These are phyloP conservation scores for Morus bassanus DNA, from an alignment of 2,797 vertebrate species.

Conservation along the genomic window DNA sequence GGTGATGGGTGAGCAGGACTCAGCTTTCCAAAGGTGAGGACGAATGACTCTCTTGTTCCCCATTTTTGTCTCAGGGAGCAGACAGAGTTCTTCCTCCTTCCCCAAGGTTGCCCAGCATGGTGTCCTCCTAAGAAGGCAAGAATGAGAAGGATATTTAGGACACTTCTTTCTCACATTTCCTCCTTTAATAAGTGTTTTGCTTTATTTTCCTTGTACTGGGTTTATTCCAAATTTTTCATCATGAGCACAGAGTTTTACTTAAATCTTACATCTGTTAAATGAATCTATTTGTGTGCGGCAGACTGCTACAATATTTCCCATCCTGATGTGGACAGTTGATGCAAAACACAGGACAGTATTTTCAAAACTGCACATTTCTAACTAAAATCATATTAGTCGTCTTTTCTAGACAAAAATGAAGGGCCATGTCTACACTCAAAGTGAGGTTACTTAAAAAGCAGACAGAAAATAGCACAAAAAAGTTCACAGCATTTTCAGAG, in stretches of 20 bases:
- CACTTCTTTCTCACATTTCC: not conserved
- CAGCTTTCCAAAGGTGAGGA: not conserved
- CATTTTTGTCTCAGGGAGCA: not conserved
- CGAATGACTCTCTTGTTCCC: not conserved
- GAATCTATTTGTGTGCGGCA: slow-evolving; percentile 10
- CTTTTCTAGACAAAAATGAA: slow-evolving; percentile 42
- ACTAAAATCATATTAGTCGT: slow-evolving; percentile 18
- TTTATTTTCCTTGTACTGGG: not conserved
- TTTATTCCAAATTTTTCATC: not conserved
- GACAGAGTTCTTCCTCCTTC: not conserved
- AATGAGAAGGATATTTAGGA: not conserved
- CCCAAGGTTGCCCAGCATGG: not conserved
- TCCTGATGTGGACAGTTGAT: slow-evolving; percentile 7
- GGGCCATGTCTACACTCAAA: not conserved
- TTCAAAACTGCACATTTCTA: slow-evolving; percentile 10
- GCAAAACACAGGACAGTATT: slow-evolving; percentile 24
- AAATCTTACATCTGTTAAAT: slow-evolving; percentile 10
- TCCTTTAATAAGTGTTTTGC: not conserved
- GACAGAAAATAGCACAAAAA: not conserved
- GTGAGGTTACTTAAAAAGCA: slow-evolving; percentile 14
- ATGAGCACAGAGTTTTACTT: not conserved
- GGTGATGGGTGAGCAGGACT: not conserved
- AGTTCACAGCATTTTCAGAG: not conserved
- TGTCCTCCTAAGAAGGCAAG: not conserved
- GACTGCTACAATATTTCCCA: slow-evolving; percentile 6